phyloP scores from a whole-genome alignment of 2,797 vertebrate genomes.

The Semaprochilodus insignis region DNA sequence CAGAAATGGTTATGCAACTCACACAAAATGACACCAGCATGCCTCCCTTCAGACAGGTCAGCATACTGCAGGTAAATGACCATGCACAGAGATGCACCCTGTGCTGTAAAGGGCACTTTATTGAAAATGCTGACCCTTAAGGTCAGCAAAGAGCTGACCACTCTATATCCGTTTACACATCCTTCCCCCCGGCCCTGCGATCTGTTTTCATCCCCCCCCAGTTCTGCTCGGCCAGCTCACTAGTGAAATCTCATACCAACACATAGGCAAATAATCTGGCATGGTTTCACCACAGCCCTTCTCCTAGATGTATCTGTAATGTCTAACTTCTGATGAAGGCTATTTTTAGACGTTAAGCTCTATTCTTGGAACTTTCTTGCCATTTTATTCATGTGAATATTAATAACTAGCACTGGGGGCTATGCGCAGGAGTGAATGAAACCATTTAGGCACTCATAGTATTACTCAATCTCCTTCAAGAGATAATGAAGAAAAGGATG shows the following conservation, averaged over 20 bases:
- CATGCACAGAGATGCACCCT: not conserved
- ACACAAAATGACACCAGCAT: not conserved
- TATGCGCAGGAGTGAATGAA: slow-evolving; percentile 33
- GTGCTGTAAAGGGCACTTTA: slow-evolving; percentile 39
- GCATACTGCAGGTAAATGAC: slow-evolving; percentile 2
- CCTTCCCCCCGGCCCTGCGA: slow-evolving; percentile 66
- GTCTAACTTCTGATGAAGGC: slow-evolving; percentile 52
- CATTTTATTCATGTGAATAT: slow-evolving; percentile 59
- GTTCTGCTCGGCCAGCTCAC: slow-evolving; percentile 52
- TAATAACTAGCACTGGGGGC: slow-evolving; percentile 61
- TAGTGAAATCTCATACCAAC: slow-evolving; percentile 72
- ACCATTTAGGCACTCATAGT: slow-evolving; percentile 19
- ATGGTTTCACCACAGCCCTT: slow-evolving; percentile 50
- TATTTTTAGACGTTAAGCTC: slow-evolving; percentile 62
- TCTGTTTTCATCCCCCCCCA: slow-evolving; percentile 56
- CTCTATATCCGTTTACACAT: slow-evolving; percentile 74
- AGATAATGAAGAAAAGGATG: slow-evolving; percentile 10
- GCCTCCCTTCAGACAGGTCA: not conserved
- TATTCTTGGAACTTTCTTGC: slow-evolving; percentile 53
- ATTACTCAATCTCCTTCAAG: slow-evolving; percentile 10
- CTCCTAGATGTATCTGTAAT: not conserved
- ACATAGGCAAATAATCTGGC: slow-evolving; percentile 55
- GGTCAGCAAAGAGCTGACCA: slow-evolving; percentile 79
- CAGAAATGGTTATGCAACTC: not conserved
- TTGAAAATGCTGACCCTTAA: slow-evolving; percentile 77